Base-by-base conservation (phyloP, 2,113 vertebrate species). In the Coptodon rendalli region DNA sequence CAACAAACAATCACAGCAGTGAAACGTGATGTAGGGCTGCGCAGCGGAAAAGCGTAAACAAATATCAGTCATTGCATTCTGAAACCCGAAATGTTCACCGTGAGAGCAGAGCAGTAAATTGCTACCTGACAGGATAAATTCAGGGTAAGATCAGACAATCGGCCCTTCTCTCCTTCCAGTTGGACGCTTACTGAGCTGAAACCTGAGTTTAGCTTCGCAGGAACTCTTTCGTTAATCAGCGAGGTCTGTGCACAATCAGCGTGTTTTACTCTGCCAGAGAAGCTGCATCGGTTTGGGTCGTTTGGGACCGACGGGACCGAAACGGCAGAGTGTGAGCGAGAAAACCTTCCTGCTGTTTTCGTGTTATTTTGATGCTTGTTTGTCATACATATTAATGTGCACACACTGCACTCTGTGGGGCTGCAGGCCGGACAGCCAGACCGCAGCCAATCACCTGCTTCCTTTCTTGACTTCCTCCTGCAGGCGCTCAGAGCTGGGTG, bases 391-490 rank as follows among this genome's bases (percentile, higher is more conserved):
- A n/a, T 82, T 82, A 19, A 82, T 52, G 80, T 85, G 80, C 80
- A 80, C 36, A 87, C 48, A 3, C 14, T 52, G 40, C 86, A 84
- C 4, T 6, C 36, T 80, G 50, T 11, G n/a, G 34, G 12, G 57
- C 53, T 66, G 66, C 45, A 48, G 76, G 3, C n/a, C 3, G 53
- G 10, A 31, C 63, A 4, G 40, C 22, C 66, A 0, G 14, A 40
- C 84, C 19, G 4, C 87, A 80, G 71, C 89, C 56, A 82, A 63
- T 78, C 36, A 86, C 57, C 83, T 59, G 83, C 88, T 24, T 90
- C 90, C 73, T 45, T 66, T 83, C 79, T 86, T 54, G 16, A 82
- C 50, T 66, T 90, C 85, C 68, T 93, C n/a, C 53, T 87, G 80
- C 87, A 71, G 84, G 82, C 29, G 11, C 53, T 57, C n/a, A 5